Base-by-base conservation (phyloP, 2,888 invertebrate species). In the Idaea dimidiata region DNA sequence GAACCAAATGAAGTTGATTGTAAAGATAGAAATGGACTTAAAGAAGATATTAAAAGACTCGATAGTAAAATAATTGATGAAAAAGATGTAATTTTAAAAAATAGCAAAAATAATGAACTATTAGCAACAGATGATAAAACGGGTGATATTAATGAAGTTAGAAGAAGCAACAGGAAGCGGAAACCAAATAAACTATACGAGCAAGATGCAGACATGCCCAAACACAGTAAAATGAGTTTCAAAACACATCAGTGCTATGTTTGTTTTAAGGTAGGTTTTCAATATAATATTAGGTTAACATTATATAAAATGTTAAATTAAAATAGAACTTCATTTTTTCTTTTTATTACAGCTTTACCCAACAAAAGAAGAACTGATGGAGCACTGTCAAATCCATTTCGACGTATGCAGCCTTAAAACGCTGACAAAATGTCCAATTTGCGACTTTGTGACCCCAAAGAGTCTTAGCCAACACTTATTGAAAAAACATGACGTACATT, bases 171-270 rank as follows among this genome's bases (percentile, higher is more conserved):
- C 16, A 16, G 17, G 57, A 56, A 24, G 31, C 2, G 31, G 59
- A 43, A 18, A 57, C 8, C 14, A 14, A 54, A 16, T 4, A 16
- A 59, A 17, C 16, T 55, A n/a, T 16, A 55, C 16, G 54, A 55
- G 16, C 10, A n/a, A 16, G 54, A 55, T 5, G 14, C 31, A 59
- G 60, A 54, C 31, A 64, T 58, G 43, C 56, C 57, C 54, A 63
- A 33, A 0, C 75, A 71, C 54, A 71, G 70, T 4, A 81, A 79
- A 67, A 59, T 84, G 0, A 82, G 72, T 8, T 76, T 88, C 5
- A 82, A 86, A 54, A 78, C 78, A 0, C 83, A 86, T 59, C 89
- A 91, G 58, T 91, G 91, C 59, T 88, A 90, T 60, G 78, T 88
- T 7, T 91, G 91, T 68, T 86, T 86, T 66, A 85, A 87, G 83